Base-by-base conservation (phyloP, 2,888 invertebrate species). In the Pachliopta kotzebuea region DNA sequence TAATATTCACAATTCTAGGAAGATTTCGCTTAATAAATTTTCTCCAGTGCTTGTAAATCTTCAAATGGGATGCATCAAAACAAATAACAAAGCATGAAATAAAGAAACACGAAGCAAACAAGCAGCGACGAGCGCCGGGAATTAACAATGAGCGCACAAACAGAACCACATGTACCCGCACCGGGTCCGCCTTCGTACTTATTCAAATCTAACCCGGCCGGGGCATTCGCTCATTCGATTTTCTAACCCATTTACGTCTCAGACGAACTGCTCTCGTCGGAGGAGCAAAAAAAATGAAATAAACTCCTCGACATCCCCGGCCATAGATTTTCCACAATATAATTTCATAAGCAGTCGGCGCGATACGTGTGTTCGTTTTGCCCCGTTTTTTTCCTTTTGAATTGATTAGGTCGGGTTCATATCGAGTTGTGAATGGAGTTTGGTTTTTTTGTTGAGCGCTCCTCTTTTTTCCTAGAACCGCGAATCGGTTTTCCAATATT, bases 201-300 rank as follows among this genome's bases (percentile, higher is more conserved):
- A 86, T 82, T 84, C 85, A 84, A 85, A 84, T 79, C 78, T 78
- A 85, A 83, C 83, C 80, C 76, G 83, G 79, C 81, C 79, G 79
- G 73, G 79, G 80, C 79, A 81, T 78, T 81, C 76, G 80, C 78
- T 89, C 87, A 90, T 88, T 90, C 89, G 90, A 90, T 91, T 91
- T 91, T 90, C 90, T 90, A 91, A 91, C 90, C 90, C 90, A 91
- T 90, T 91, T 91, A 87, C 88, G 84, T 83, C 85, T 84, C 88
- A 89, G 90, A 88, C 88, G 84, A 74, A 84, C 82, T 81, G 81
- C 80, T 80, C 80, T 81, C 77, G 76, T 75, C 76, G 72, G 21
- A 50, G 55, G 49, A 50, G 55, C 42, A 76, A 73, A 71, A 79
- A 73, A 45, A 45, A 45, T 18, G 75, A 72, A 74, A 75, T 83